Evolutionary conservation across 1,140 invertebrate genomes (phyloP).

Genomic region (Phymastichus coffea): DNA sequence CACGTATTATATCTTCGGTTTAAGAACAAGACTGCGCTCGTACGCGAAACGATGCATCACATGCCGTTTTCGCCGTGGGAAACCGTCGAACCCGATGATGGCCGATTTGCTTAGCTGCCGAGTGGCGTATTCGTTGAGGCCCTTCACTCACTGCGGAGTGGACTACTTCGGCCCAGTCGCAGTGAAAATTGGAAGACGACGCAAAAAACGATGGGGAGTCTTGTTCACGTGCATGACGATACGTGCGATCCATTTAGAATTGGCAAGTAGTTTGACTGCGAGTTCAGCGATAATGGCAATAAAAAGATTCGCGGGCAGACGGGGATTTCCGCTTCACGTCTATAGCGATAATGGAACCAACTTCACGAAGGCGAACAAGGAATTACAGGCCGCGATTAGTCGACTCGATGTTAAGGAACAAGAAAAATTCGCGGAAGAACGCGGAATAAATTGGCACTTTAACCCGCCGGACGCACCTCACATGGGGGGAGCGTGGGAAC

Average conservation of each 20-base stretch:
- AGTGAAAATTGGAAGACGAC: background rate
- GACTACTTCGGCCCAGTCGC: background rate
- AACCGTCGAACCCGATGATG: too few species aligned
- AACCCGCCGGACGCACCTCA: constrained; percentile 39
- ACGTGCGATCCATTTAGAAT: constrained; percentile 26
- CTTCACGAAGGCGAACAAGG: constrained; percentile 15
- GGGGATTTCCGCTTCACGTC: background rate
- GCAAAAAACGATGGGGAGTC: background rate
- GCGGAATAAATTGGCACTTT: constrained; percentile 32
- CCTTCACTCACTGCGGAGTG: too few species aligned
- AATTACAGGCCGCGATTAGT: background rate
- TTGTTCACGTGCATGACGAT: background rate
- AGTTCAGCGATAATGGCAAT: background rate
- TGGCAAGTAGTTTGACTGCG: background rate
- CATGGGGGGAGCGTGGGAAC: constrained; percentile 39
- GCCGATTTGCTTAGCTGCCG: too few species aligned
- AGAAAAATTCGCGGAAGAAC: background rate
- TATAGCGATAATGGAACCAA: constrained; percentile 19
- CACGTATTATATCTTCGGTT: too few species aligned
- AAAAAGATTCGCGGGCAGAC: constrained; percentile 4
- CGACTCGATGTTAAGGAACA: background rate
- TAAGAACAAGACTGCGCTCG: too few species aligned
- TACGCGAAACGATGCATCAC: too few species aligned
- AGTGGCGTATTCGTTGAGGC: too few species aligned
- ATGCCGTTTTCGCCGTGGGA: too few species aligned